A percentile compares a stretch with the other conserved stretches of the same genome.
Evolutionary conservation across 2,888 invertebrate genomes (phyloP).

Genomic region (Margaritifera margaritifera): DNA sequence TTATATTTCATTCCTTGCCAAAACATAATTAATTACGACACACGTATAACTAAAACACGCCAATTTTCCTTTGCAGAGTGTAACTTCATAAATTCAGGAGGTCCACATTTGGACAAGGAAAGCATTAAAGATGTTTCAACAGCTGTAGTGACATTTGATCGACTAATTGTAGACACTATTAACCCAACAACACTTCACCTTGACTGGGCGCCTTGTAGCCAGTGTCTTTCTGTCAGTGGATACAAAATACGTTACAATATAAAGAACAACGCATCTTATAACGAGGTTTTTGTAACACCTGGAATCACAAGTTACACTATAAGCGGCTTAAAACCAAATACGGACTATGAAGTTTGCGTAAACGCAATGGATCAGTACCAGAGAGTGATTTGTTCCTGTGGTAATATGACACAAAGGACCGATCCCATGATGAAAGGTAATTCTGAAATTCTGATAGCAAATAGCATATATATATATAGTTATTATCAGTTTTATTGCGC

Average conservation of each 20-base stretch:
- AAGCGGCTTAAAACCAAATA: constrained; percentile 23
- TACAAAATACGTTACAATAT: constrained; percentile 32
- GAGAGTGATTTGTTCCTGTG: constrained; percentile 20
- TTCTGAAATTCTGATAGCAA: too few species aligned
- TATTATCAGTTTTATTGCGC: too few species aligned
- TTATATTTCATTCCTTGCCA: too few species aligned
- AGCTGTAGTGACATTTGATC: constrained; percentile 20
- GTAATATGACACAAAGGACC: constrained; percentile 19
- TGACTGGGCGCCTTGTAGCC: constrained; percentile 26
- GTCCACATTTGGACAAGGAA: too few species aligned
- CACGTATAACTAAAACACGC: too few species aligned
- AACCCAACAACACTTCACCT: constrained; percentile 24
- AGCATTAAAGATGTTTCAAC: too few species aligned
- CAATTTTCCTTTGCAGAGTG: too few species aligned
- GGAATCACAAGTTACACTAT: constrained; percentile 31
- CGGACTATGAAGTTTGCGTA: constrained; percentile 27
- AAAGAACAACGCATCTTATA: constrained; percentile 23
- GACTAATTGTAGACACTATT: constrained; percentile 24
- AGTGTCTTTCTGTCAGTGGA: constrained; percentile 16
- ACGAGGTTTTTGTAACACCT: constrained; percentile 29
- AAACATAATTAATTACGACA: too few species aligned
- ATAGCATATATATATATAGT: too few species aligned
- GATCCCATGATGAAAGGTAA: constrained; percentile 1
- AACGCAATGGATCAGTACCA: constrained; percentile 25
- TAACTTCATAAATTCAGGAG: too few species aligned